These are phyloP conservation scores for Timema podura DNA, from an alignment of 2,888 invertebrate species.

Conservation along the genomic window DNA sequence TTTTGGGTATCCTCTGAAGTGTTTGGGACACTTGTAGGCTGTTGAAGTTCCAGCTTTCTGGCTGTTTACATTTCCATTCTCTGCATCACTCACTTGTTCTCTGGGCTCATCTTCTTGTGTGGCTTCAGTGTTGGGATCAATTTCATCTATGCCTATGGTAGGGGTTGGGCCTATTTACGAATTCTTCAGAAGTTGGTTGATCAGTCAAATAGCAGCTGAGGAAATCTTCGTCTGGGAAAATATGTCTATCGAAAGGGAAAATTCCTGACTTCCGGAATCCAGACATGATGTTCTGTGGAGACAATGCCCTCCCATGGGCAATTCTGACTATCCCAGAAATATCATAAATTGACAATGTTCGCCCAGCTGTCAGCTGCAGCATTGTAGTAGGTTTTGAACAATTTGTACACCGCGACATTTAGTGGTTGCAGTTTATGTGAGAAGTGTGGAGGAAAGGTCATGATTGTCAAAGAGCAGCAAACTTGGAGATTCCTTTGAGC, in stretches of 20 bases:
- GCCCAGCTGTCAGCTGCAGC: slow-evolving; percentile 38
- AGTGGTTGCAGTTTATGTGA: slow-evolving; percentile 30
- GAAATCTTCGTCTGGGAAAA: slow-evolving; percentile 38
- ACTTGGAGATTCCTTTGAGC: slow-evolving; percentile 36
- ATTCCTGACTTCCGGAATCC: slow-evolving; percentile 35
- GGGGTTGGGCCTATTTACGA: background rate
- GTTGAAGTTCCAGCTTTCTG: background rate
- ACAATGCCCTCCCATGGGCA: slow-evolving; percentile 40
- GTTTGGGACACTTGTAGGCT: background rate
- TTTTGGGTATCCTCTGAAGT: slow-evolving; percentile 1
- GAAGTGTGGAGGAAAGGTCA: slow-evolving; percentile 43
- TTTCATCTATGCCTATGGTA: background rate
- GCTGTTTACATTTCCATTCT: background rate
- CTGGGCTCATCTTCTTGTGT: background rate
- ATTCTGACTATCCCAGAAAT: slow-evolving; percentile 40
- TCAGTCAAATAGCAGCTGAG: slow-evolving; percentile 35
- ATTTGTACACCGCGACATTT: slow-evolving; percentile 37
- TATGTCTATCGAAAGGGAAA: slow-evolving; percentile 38
- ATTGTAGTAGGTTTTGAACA: slow-evolving; percentile 38
- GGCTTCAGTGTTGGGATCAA: background rate
- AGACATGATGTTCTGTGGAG: slow-evolving; percentile 38
- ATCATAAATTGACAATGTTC: slow-evolving; percentile 41
- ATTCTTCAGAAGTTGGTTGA: slow-evolving; percentile 20
- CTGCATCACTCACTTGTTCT: background rate
- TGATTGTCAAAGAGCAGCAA: slow-evolving; percentile 40